Conservation (phyloP, 1,140 invertebrate genomes). For the Delia radicum region DNA sequence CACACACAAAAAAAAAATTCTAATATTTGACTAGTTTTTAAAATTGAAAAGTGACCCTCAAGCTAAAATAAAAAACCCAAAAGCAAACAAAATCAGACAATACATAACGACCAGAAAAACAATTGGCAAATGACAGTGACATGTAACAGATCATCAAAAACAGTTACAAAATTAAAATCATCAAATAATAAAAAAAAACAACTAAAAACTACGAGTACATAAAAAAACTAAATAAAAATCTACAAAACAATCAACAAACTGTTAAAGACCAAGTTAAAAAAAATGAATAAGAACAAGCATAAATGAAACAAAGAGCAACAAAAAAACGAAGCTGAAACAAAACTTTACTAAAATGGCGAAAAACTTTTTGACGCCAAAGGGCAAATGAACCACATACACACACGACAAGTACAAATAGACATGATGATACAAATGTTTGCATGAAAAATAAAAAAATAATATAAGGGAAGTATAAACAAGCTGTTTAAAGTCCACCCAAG, state of each 20-base stretch:
- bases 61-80: neutral
- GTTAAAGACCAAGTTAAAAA: constrained; percentile 9
- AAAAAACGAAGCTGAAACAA: constrained; percentile 4
- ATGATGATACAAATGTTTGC: constrained; percentile 2
- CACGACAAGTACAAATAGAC: constrained; percentile 7
- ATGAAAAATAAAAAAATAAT: neutral
- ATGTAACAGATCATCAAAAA: constrained; percentile 12
- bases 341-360: constrained; percentile 19
- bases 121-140: neutral
- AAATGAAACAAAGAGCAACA: constrained; percentile 10
- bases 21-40: neutral
- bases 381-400: constrained; percentile 27
- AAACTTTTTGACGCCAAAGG: constrained; percentile 31
- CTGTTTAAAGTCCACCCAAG: neutral
- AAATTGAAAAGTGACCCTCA: neutral
- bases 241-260: constrained; percentile 25
- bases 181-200: neutral
- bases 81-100: neutral
- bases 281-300: constrained; percentile 2
- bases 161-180: neutral
- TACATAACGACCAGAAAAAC: neutral
- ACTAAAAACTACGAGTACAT: neutral
- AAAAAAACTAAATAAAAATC: neutral
- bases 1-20: neutral
- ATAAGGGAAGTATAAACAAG: neutral